Base-by-base conservation (phyloP, 2,888 invertebrate species). In the Drosophila ezoana region DNA sequence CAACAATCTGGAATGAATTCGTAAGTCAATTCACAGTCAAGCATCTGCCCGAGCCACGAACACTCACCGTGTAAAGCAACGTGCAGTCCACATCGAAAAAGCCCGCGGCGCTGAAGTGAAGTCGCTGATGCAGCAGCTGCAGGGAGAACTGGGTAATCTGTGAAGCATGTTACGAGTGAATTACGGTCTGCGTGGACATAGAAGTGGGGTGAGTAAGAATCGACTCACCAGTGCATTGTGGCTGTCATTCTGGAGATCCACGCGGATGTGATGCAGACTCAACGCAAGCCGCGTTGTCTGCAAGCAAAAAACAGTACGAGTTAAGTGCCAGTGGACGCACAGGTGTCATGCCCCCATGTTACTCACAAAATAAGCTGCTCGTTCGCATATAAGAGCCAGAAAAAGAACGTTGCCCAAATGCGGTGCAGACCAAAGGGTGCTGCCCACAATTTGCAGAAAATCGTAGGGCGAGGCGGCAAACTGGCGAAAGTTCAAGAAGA, bases 81-180 rank as follows among this genome's bases (percentile, higher is more conserved):
- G 92, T 91, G 61, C 92, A 93, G 73, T 93, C 93, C 2, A 93
- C 90, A 13, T 86, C 90, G 56, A 93, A 93, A 74, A 93, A 93
- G 37, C 93, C 93, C 49, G 92, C 91, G 4, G 93, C 93, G 1
- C 92, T 92, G 65, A 93, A 93, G 40, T 89, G 73, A 1, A 93
- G 79, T 64, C 92, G 92, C 72, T 93, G 93, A 75, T 93, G 93
- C 1, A 93, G 73, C 69, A 93, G 83, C 79, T 93, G 93, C 51
- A 93, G 75, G 0, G 93, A 93, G 72, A 93, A 93, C 76, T 92
- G 92, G 69, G 93, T 92, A 54, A 93, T 91, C 93, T 93, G 51
- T 5, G 51, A 4, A 13, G 10, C 3, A 23, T 14, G 11, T 28
- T 28, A 5, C 23, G 23, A 5, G 8, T 1, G 8, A 2, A 28